These are phyloP conservation scores for Arothron firmamentum DNA, from an alignment of 2,113 vertebrate genomes.

Conservation along the genomic window DNA sequence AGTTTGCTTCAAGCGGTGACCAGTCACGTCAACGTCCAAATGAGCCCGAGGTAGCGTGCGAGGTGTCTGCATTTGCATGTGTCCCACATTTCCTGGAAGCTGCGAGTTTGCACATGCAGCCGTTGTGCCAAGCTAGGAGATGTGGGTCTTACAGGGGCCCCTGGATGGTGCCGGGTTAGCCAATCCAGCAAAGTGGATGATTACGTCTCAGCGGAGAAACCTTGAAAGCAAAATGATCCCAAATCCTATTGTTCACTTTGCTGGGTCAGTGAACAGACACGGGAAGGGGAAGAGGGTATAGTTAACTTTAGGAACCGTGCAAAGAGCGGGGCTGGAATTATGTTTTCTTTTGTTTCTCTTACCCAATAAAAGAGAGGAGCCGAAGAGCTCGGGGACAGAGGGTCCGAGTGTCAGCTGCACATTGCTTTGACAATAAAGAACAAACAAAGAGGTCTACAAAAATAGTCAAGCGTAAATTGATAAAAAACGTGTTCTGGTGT, in stretches of 20 bases:
- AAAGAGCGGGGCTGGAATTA: conserved; percentile 34
- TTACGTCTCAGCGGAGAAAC: conserved; percentile 52
- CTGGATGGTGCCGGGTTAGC: conserved; percentile 53
- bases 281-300: background rate
- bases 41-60: conserved; percentile 39
- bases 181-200: conserved; percentile 55
- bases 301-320: conserved; percentile 23
- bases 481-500: conserved; percentile 13
- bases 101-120: conserved; percentile 24
- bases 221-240: conserved; percentile 37
- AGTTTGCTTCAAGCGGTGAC: conserved; percentile 33
- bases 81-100: background rate
- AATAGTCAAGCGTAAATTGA: conserved; percentile 41
- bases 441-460: conserved; percentile 56
- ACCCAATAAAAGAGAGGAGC: conserved; percentile 36
- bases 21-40: conserved; percentile 43
- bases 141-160: conserved; percentile 33
- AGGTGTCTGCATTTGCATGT: conserved; percentile 12
- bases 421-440: conserved; percentile 61
- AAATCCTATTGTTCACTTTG: conserved; percentile 47
- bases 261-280: conserved; percentile 41
- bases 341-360: conserved; percentile 47
- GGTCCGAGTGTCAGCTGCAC: conserved; percentile 62
- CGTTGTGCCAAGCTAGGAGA: conserved; percentile 18
- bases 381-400: conserved; percentile 62